Percentiles rank a stretch among this genome's conserved stretches.
These are phyloP conservation scores for Hypena proboscidalis DNA, from an alignment of 2,888 invertebrate species.

Conservation along the genomic window DNA sequence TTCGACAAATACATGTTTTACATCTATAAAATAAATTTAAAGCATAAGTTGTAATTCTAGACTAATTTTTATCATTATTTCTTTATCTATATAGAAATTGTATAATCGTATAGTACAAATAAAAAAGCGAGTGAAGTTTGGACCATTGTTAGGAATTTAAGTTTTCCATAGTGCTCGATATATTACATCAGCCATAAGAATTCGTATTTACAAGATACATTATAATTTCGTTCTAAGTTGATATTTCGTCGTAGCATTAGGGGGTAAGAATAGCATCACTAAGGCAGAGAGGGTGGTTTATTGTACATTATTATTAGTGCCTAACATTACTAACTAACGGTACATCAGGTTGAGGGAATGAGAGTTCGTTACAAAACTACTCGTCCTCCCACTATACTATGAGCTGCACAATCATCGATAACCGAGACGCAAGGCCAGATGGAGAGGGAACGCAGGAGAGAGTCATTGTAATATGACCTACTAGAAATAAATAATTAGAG, in stretches of 20 bases:
- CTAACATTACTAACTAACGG: conserved; percentile 66
- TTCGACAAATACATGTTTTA: conserved; percentile 79
- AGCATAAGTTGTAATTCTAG: conserved; percentile 77
- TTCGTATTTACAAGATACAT: conserved; percentile 78
- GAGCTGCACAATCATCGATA: conserved; percentile 54
- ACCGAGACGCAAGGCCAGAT: conserved; percentile 61
- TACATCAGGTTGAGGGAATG: conserved; percentile 54
- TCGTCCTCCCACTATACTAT: conserved; percentile 51
- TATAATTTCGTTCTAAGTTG: conserved; percentile 71
- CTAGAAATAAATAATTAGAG: conserved; percentile 66
- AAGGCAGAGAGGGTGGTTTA: conserved; percentile 83
- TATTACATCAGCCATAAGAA: conserved; percentile 75
- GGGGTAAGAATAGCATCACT: conserved; percentile 81
- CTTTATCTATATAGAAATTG: conserved; percentile 81
- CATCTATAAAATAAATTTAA: conserved; percentile 80
- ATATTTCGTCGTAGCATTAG: conserved; percentile 72
- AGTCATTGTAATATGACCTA: conserved; percentile 54
- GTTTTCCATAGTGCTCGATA: conserved; percentile 81
- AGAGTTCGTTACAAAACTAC: conserved; percentile 47
- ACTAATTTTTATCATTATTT: conserved; percentile 67
- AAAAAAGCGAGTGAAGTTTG: conserved; percentile 83
- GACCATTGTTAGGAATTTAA: conserved; percentile 84
- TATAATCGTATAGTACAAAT: conserved; percentile 83
- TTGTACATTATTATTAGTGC: conserved; percentile 77
- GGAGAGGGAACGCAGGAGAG: conserved; percentile 58